Base-by-base conservation (phyloP, 2,888 invertebrate genomes). In the Baccha elongata region DNA sequence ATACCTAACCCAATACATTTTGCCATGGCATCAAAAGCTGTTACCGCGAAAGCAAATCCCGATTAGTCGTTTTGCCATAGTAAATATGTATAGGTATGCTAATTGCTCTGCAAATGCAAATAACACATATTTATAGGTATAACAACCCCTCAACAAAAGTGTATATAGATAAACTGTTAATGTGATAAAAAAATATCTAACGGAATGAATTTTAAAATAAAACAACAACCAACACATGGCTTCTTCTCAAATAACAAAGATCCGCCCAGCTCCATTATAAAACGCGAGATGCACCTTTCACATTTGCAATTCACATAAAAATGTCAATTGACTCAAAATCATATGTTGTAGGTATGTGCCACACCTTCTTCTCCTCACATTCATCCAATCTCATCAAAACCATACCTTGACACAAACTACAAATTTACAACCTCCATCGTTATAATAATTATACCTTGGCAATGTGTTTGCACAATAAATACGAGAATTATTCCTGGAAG, bases 401-500 rank as follows among this genome's bases (percentile, higher is more conserved):
- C 53, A 67, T 52, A 53, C 58, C n/a, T 42, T 62, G 60, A 53
- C 62, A 48, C 52, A 72, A 73, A 62, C 78, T 55, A 79, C 58
- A 62, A 73, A 73, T 72, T 46, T 35, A 40, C 35, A 8, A 2
- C 37, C 60, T 44, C 44, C 32, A 67, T 46, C 21, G 52, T 52
- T 35, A 65, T 80, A 80, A 80, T 80, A 80, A 80, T 80, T 75
- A 80, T 69, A 42, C 44, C 23, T 17, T 64, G 26, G 44, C 55
- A n/a, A 58, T 58, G 55, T 74, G 29, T 53, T 50, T 68, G 52
- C 40, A 69, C 52, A 44, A 48, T 44, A 42, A 74, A 44, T 19
- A 52, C n/a, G 40, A 29, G 32, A 37, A 50, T 10, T 23, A 48
- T 32, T 62, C 17, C 29, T 29, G 15, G 5, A 55, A 35, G 13